These are phyloP conservation scores for Lagenorhynchus albirostris DNA, from an alignment of 2,113 vertebrate species.

Conservation along the genomic window DNA sequence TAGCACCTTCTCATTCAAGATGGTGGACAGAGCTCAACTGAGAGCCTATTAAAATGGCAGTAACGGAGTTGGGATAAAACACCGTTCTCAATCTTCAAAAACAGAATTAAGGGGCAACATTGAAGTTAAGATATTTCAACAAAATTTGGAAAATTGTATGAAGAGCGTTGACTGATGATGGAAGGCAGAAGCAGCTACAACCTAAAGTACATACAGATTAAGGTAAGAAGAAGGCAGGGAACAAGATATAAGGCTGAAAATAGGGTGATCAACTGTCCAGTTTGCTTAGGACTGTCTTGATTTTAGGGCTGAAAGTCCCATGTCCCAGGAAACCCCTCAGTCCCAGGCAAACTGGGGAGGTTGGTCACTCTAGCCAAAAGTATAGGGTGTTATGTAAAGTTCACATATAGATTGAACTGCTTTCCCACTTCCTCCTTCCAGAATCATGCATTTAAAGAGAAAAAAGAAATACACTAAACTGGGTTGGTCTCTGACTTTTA, in stretches of 20 bases:
- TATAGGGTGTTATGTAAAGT: not conserved
- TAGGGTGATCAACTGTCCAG: not conserved
- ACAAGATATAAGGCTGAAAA: not conserved
- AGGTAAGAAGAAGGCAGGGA: not conserved
- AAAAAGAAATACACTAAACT: not conserved
- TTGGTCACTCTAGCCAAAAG: not conserved
- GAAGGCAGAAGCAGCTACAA: not conserved
- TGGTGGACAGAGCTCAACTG: not conserved
- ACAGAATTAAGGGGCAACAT: not conserved
- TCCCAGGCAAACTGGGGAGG: not conserved
- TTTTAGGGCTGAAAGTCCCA: not conserved
- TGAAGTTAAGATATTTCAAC: not conserved
- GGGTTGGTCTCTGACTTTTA: not conserved
- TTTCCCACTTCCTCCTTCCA: not conserved
- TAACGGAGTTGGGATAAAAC: not conserved
- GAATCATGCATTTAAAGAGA: not conserved
- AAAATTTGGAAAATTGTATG: not conserved
- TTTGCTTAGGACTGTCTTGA: not conserved
- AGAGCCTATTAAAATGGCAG: not conserved
- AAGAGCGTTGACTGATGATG: not conserved
- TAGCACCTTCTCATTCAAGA: not conserved
- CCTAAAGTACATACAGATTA: not conserved
- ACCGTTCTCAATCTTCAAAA: not conserved
- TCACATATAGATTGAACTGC: not conserved
- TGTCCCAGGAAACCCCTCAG: not conserved